A percentile compares a stretch with the other conserved stretches of the same genome.
These are phyloP conservation scores for Drosophila meridiana DNA, from an alignment of 2,888 invertebrate species.

Conservation along the genomic window DNA sequence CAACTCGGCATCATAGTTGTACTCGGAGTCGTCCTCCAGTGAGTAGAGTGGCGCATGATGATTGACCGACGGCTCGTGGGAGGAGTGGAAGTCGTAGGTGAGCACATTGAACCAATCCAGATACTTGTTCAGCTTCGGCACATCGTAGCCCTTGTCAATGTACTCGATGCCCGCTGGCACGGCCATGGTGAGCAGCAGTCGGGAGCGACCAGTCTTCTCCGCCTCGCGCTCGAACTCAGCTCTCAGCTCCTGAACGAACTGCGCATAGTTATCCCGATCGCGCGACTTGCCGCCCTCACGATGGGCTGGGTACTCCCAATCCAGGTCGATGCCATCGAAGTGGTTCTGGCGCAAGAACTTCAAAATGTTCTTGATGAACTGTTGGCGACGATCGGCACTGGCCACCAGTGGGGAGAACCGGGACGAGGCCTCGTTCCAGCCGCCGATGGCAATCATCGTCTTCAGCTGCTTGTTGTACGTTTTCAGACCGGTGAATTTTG, in stretches of 20 bases:
- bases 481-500: conserved; percentile 96
- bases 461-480: conserved; percentile 96
- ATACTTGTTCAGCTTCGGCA: conserved; percentile 93
- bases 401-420: conserved; percentile 95
- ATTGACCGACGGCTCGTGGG: conserved; percentile 95
- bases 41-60: conserved; percentile 95
- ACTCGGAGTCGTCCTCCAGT: conserved; percentile 91
- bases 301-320: conserved; percentile 89
- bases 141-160: conserved; percentile 96
- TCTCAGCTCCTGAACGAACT: conserved; percentile 94
- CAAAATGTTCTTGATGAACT: conserved; percentile 92
- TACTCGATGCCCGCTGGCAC: conserved; percentile 97
- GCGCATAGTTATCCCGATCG: conserved; percentile 94
- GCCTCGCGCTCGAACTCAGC: conserved; percentile 95
- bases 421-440: conserved; percentile 97
- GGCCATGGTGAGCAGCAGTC: conserved; percentile 95
- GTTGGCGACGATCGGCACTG: conserved; percentile 90
- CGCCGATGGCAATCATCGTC: conserved; percentile 95
- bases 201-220: conserved; percentile 91
- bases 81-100: conserved; percentile 96
- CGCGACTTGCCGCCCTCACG: conserved; percentile 90
- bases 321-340: conserved; percentile 96
- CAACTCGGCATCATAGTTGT: conserved; percentile 94
- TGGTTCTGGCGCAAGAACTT: conserved; percentile 96
- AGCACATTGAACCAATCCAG: conserved; percentile 96